These are phyloP conservation scores for Anthonomus grandis DNA, from an alignment of 1,140 invertebrate species.

Conservation along the genomic window DNA sequence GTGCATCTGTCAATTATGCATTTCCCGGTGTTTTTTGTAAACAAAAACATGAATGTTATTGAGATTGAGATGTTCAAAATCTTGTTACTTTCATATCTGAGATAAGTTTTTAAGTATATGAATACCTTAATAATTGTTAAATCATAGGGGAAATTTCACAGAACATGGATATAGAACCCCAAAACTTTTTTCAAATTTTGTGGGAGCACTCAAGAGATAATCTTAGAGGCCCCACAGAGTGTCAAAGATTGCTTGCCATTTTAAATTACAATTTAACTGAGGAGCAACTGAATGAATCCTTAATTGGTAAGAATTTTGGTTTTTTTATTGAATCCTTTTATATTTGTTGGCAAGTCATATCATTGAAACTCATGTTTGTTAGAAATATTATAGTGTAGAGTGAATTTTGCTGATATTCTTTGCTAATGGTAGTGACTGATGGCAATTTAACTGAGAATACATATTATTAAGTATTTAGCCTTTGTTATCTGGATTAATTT, in stretches of 20 bases:
- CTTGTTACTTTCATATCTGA: too few relatives aligned
- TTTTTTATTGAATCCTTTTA: background rate
- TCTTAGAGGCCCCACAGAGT: conserved; percentile 18
- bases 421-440: background rate
- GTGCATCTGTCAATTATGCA: too few relatives aligned
- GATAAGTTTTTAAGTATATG: too few relatives aligned
- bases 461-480: background rate
- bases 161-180: conserved; percentile 33
- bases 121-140: too few relatives aligned
- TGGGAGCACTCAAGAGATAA: conserved; percentile 13
- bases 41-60: too few relatives aligned
- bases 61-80: too few relatives aligned
- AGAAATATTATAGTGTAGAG: background rate
- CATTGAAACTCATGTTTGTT: background rate
- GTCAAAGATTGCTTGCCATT: conserved; percentile 21
- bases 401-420: background rate
- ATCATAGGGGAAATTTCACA: too few relatives aligned
- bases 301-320: conserved; percentile 25
- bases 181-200: conserved; percentile 25
- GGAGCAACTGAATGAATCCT: conserved; percentile 29
- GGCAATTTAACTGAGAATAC: background rate
- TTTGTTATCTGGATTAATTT: background rate
- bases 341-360: background rate
- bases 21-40: too few relatives aligned
- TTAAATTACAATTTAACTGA: conserved; percentile 32